phyloP scores from a whole-genome alignment of 2,797 vertebrate genomes.

The Myripristis murdjan region DNA sequence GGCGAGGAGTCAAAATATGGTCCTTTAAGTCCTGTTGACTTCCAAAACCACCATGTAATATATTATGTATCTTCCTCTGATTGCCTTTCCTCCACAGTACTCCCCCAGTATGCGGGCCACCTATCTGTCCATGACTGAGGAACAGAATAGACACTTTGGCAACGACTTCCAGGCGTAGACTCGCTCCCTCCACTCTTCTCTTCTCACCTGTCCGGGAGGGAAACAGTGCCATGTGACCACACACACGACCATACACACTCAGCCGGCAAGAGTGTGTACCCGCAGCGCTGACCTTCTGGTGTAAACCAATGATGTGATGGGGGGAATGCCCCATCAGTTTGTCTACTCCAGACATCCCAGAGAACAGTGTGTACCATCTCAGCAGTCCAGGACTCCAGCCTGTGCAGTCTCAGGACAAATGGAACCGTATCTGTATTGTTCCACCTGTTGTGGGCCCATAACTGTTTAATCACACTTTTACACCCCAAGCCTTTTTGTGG shows the following conservation, averaged over 20 bases:
- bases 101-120: constrained; percentile 98
- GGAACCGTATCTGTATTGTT: constrained; percentile 26
- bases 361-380: constrained; percentile 34
- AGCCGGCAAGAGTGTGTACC: constrained; percentile 12
- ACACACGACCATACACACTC: constrained; percentile 2
- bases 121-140: constrained; percentile 94
- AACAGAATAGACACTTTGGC: constrained; percentile 88
- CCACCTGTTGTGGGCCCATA: constrained; percentile 28
- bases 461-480: constrained; percentile 19
- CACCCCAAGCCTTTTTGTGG: neutral
- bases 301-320: neutral
- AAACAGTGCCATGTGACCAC: neutral
- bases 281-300: neutral
- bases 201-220: constrained; percentile 23
- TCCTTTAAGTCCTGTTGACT: neutral
- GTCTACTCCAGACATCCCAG: constrained; percentile 11
- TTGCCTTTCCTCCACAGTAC: constrained; percentile 85
- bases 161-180: constrained; percentile 90
- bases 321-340: constrained; percentile 1
- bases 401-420: constrained; percentile 27
- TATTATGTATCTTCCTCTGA: constrained; percentile 38
- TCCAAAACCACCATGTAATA: constrained; percentile 15
- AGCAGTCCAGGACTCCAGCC: neutral
- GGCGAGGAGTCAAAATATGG: too few relatives aligned
- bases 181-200: constrained; percentile 14